phyloP scores from a whole-genome alignment of 2,888 invertebrate genomes.

The Hedya salicella region DNA sequence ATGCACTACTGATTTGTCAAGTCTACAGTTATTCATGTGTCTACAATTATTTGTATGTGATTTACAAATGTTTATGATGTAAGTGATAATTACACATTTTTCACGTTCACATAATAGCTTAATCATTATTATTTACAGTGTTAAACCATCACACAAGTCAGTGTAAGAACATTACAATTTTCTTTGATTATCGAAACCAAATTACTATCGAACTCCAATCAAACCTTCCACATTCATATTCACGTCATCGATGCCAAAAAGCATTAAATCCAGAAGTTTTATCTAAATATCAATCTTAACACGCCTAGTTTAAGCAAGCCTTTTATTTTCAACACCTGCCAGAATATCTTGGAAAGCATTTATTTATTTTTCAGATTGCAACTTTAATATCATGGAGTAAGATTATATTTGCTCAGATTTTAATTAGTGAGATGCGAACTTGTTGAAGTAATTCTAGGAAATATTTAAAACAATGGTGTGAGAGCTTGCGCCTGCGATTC shows the following conservation, averaged over 20 bases:
- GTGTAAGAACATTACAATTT: slow-evolving; percentile 6
- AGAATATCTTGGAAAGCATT: not conserved
- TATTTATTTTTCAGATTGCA: not conserved
- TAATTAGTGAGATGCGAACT: not conserved
- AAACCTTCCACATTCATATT: slow-evolving; percentile 4
- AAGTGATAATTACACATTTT: no score
- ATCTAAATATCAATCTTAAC: not conserved
- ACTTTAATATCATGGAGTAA: not conserved
- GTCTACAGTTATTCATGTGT: no score
- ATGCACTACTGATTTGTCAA: no score
- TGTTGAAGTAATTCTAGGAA: not conserved
- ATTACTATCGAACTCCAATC: not conserved
- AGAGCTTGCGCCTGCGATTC: slow-evolving; percentile 20
- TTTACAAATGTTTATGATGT: no score
- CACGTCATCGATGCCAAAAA: not conserved
- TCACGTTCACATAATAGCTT: no score
- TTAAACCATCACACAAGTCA: not conserved
- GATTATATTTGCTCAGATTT: not conserved
- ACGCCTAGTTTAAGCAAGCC: not conserved
- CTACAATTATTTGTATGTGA: no score
- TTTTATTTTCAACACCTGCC: not conserved
- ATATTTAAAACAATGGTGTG: slow-evolving; percentile 33
- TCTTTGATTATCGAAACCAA: slow-evolving; percentile 14
- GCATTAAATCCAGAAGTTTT: not conserved
- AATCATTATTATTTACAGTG: no score